phyloP scores from a whole-genome alignment of 2,797 vertebrate species.

The Allobates femoralis region DNA sequence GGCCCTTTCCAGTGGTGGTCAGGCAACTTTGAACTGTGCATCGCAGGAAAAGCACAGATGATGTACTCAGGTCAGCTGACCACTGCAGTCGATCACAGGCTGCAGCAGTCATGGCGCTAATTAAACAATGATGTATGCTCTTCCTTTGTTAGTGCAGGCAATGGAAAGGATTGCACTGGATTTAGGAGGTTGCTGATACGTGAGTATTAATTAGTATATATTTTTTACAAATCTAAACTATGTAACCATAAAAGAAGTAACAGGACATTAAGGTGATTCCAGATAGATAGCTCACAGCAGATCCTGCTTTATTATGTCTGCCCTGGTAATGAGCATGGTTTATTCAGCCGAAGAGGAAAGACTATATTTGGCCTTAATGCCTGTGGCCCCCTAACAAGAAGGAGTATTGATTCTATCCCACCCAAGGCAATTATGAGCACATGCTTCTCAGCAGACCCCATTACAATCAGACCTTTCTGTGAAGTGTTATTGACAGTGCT shows the following conservation, averaged over 20 bases:
- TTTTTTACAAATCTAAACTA: too few relatives aligned
- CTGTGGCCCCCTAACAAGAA: background rate
- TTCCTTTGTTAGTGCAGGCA: too few relatives aligned
- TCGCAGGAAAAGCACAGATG: too few relatives aligned
- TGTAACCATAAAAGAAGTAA: background rate
- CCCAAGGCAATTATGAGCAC: slow-evolving; percentile 21
- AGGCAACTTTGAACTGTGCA: too few relatives aligned
- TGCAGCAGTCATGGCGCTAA: too few relatives aligned
- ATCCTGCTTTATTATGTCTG: background rate
- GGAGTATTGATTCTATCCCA: background rate
- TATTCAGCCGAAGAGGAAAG: background rate
- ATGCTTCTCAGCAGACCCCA: slow-evolving; percentile 20
- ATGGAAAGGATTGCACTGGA: too few relatives aligned
- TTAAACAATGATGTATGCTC: too few relatives aligned
- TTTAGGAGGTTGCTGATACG: too few relatives aligned
- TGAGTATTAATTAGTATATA: too few relatives aligned
- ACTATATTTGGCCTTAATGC: background rate
- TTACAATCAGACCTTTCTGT: background rate
- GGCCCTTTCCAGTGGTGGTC: too few relatives aligned
- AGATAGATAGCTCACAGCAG: background rate
- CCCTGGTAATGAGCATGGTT: background rate
- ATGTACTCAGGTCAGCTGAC: too few relatives aligned
- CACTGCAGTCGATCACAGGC: too few relatives aligned
- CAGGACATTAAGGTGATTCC: background rate
- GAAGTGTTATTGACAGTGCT: slow-evolving; percentile 1